phyloP scores from a whole-genome alignment of 2,113 vertebrate genomes.

The Hystrix cristata region DNA sequence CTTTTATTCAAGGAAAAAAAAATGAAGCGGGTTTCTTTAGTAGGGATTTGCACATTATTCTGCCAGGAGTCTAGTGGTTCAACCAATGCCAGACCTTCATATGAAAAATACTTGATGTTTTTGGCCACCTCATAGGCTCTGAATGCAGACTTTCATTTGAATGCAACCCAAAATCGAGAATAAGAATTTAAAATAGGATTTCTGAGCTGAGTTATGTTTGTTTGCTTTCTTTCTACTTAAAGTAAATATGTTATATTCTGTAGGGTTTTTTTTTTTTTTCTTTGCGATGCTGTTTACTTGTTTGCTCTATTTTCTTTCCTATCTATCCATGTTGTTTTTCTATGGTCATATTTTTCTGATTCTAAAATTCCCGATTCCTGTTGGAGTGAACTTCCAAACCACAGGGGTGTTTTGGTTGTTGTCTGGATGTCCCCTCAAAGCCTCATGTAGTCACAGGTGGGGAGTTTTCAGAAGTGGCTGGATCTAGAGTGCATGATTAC shows the following conservation, averaged over 20 bases:
- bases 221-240: neutral
- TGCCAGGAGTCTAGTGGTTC: neutral
- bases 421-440: no score
- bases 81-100: neutral
- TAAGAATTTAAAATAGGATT: neutral
- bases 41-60: neutral
- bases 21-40: neutral
- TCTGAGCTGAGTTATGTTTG: neutral
- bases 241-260: neutral
- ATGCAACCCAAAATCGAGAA: neutral
- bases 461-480: no score
- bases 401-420: neutral
- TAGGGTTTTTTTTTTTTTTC: neutral
- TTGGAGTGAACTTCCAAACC: neutral
- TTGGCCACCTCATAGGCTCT: neutral
- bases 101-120: neutral
- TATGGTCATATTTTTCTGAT: neutral
- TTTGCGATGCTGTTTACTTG: neutral
- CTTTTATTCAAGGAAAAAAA: neutral
- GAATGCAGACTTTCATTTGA: neutral
- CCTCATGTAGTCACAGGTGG: no score
- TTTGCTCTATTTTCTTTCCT: neutral
- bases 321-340: neutral
- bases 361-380: neutral
- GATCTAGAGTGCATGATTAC: no score